A percentile compares a stretch with the other conserved stretches of the same genome.
These are phyloP conservation scores for Slavum lentiscoides DNA, from an alignment of 2,888 invertebrate species.

Conservation along the genomic window DNA sequence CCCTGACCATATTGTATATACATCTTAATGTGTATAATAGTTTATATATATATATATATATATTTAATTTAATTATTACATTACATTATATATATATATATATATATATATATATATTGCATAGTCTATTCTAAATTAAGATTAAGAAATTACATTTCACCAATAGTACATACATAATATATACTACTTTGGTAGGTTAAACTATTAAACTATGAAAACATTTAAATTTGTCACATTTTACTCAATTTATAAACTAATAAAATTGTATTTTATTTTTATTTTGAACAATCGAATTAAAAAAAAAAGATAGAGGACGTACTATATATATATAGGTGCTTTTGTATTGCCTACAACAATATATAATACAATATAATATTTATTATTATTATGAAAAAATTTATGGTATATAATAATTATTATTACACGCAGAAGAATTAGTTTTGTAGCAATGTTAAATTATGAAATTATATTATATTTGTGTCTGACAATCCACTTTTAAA, in stretches of 20 bases:
- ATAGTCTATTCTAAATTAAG: conserved; percentile 44
- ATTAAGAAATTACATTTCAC: conserved; percentile 32
- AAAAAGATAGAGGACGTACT: neutral
- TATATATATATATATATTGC: neutral
- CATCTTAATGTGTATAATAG: neutral
- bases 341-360: conserved; percentile 11
- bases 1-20: neutral
- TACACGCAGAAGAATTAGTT: conserved; percentile 11
- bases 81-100: conserved; percentile 20
- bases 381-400: no score
- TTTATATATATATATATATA: no score
- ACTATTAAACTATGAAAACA: neutral
- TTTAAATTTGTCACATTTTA: conserved; percentile 25
- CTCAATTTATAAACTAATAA: neutral
- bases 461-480: conserved; percentile 23
- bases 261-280: conserved; percentile 6
- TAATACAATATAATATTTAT: neutral
- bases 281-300: conserved; percentile 45
- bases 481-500: conserved; percentile 42
- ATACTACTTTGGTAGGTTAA: neutral
- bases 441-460: neutral
- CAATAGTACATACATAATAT: conserved; percentile 4
- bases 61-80: neutral
- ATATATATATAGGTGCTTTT: conserved; percentile 32
- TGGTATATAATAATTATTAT: conserved; percentile 5